Evolutionary conservation across 2,888 invertebrate species (phyloP), one percentile per base, ranked within the genome.

Genomic region (Ctenicera cuprea): DNA sequence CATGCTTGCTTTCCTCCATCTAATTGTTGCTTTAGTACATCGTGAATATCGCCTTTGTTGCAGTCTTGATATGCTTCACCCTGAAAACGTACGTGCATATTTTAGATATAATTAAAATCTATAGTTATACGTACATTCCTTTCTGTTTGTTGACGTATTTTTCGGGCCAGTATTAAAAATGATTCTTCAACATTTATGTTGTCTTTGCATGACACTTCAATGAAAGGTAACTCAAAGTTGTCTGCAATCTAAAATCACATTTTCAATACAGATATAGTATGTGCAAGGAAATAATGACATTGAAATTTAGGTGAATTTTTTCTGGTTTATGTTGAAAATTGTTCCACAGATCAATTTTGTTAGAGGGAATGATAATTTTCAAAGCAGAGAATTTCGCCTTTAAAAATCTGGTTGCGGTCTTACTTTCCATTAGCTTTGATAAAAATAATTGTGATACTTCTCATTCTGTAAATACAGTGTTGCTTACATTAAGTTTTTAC

Each of bases 181-280:
- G 94, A 92, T 84, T 94, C 93, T 85, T 95, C 95, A 82, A 95
- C 95, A 82, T 95, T 95, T 74, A 95, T 92, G 84, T 95, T 93
- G 80, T 92, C 93, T 87, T 95, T 95, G 87, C 95, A 95, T 11
- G 95, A 95, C 12, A 95, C 95, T 87, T 95, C 95, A 85, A 94
- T 95, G 85, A 95, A 95, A 37, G 95, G 95, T 91, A 95, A 94
- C 80, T 95, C 95, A 82, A 95, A 95, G 85, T 94, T 94, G 83
- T 95, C 95, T 0, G 95, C 95, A 87, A 95, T 93, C 94, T 94
- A 73, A 77, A 64, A 52, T n/a, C 30, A 52, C 16, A 52, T 59
- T 45, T 45, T 14, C n/a, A 41, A 4, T 26, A 26, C 5, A 26
- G 5, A 26, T 5, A 26, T 2, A 3, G 2, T 26, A 26, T 26